These are phyloP conservation scores for Myodes glareolus DNA, from an alignment of 2,113 vertebrate genomes.

Conservation along the genomic window DNA sequence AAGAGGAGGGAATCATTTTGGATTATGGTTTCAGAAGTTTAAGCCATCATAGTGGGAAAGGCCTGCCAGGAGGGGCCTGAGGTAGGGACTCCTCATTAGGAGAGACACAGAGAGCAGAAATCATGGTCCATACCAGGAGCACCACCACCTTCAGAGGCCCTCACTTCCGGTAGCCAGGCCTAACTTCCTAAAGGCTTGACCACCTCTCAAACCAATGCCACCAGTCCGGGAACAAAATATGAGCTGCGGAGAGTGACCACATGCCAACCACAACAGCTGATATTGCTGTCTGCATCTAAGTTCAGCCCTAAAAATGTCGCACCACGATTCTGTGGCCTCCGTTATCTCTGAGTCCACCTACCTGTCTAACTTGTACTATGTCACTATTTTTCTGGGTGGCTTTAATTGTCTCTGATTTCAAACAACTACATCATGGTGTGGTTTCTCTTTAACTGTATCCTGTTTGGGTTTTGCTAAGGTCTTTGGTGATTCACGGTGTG, in stretches of 20 bases:
- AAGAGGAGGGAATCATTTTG: background rate
- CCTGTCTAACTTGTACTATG: background rate
- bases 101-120: background rate
- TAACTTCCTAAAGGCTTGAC: background rate
- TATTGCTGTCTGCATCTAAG: background rate
- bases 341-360: background rate
- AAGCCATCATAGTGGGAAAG: background rate
- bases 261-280: background rate
- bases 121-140: background rate
- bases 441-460: background rate
- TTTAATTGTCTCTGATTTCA: constrained; percentile 27
- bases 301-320: background rate
- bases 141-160: background rate
- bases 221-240: background rate
- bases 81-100: too few relatives aligned
- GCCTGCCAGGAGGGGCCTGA: background rate
- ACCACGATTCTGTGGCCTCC: background rate
- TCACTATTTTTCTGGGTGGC: background rate
- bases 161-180: background rate
- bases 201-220: background rate
- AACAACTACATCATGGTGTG: background rate
- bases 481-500: background rate
- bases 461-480: background rate
- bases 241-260: background rate
- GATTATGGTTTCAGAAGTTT: background rate